phyloP scores from a whole-genome alignment of 1,140 invertebrate genomes.

The Pseudomyrmex sp. region DNA sequence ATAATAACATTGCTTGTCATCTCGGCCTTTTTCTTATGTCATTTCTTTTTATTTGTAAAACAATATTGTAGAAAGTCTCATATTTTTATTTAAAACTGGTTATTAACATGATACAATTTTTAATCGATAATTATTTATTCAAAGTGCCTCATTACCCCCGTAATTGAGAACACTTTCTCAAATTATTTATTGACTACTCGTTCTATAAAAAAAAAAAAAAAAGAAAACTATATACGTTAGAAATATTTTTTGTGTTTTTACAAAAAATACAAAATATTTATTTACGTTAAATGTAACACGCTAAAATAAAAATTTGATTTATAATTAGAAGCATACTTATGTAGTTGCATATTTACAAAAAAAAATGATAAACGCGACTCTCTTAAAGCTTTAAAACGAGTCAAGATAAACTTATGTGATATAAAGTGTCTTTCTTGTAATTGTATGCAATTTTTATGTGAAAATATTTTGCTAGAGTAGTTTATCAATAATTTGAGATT shows the following conservation, averaged over 20 bases:
- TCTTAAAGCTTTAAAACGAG: not conserved
- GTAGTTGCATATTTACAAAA: too few relatives aligned
- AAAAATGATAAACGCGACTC: too few relatives aligned
- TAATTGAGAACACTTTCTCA: too few relatives aligned
- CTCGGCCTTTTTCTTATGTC: not conserved
- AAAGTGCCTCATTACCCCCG: not conserved
- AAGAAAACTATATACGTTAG: too few relatives aligned
- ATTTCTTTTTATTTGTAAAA: constrained; percentile 31
- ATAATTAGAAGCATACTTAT: too few relatives aligned
- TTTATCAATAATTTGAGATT: constrained; percentile 16
- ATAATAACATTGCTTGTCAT: too few relatives aligned
- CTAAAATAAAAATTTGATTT: too few relatives aligned
- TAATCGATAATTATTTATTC: constrained; percentile 33
- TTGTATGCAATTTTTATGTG: not conserved
- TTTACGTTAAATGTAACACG: too few relatives aligned
- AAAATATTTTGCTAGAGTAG: constrained; percentile 14
- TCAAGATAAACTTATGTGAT: not conserved
- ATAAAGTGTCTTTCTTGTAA: not conserved
- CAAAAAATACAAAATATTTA: not conserved
- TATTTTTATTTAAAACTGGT: not conserved
- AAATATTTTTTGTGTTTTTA: too few relatives aligned
- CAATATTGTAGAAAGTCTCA: constrained; percentile 6
- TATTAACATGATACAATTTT: not conserved
- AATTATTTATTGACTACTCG: constrained; percentile 31
- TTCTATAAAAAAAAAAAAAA: not conserved